Conservation (phyloP, 2,113 vertebrate species). For the Ardeotis arabs region DNA sequence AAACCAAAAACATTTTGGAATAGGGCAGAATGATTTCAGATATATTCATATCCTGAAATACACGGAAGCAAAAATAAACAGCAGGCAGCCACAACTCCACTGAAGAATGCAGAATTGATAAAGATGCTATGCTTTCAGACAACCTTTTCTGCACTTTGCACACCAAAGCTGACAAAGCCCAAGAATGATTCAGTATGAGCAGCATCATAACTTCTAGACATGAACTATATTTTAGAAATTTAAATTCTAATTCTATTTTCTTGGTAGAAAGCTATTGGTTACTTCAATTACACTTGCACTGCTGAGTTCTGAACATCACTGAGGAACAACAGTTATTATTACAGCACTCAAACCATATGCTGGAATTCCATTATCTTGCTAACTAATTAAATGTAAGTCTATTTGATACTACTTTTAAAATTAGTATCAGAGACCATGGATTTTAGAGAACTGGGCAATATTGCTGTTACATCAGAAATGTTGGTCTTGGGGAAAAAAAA, state of each 20-base stretch:
- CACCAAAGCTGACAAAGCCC: neutral
- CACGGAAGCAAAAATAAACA: neutral
- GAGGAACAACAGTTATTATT: neutral
- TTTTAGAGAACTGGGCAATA: neutral
- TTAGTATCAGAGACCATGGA: neutral
- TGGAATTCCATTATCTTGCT: neutral
- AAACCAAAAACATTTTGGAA: neutral
- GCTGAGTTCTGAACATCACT: neutral
- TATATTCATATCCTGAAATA: neutral
- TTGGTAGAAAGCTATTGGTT: neutral
- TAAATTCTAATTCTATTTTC: neutral
- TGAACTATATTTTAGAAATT: neutral
- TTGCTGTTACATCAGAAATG: neutral
- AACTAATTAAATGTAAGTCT: neutral
- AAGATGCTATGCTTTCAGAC: neutral
- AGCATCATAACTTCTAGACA: neutral
- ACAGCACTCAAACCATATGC: neutral
- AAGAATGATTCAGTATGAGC: neutral
- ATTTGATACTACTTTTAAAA: neutral
- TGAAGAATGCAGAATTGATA: neutral
- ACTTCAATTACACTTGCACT: neutral
- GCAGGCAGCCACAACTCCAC: neutral
- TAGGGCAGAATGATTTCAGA: neutral
- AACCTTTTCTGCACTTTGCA: neutral
- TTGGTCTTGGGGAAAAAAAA: neutral